These are phyloP conservation scores for Xiphorhynchus elegans DNA, from an alignment of 2,113 vertebrate genomes.

Conservation along the genomic window DNA sequence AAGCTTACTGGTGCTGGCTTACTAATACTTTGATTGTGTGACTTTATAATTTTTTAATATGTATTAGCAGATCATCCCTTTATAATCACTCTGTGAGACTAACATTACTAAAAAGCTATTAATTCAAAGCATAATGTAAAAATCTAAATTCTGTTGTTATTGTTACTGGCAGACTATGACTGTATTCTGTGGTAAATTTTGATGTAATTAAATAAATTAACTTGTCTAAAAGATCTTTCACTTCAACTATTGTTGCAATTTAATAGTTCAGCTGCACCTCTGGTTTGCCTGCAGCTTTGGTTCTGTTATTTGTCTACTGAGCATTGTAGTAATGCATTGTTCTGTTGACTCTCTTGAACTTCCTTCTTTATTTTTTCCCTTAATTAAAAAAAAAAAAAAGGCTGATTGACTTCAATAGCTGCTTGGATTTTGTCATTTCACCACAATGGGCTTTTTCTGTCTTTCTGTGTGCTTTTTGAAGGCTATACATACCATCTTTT, in stretches of 20 bases:
- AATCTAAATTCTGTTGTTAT: background rate
- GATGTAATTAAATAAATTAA: background rate
- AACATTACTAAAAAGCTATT: background rate
- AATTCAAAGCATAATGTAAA: background rate
- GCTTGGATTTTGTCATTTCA: background rate
- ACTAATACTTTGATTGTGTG: background rate
- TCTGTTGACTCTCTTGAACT: slow-evolving; percentile 49
- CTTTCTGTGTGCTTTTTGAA: background rate
- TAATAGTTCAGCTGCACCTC: background rate
- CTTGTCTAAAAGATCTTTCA: background rate
- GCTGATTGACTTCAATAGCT: background rate
- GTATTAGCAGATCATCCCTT: background rate
- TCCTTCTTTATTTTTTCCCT: background rate
- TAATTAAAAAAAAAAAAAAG: background rate
- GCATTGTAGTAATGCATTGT: slow-evolving; percentile 23
- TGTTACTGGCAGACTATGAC: background rate
- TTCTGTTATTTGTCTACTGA: background rate
- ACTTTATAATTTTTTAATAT: background rate
- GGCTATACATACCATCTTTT: background rate
- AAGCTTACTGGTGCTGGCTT: background rate
- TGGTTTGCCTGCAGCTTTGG: slow-evolving; percentile 31
- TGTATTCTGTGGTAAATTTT: background rate
- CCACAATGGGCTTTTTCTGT: slow-evolving; percentile 15
- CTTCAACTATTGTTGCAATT: background rate
- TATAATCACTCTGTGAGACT: background rate